Conservation (phyloP, 1,140 invertebrate species). For the Drosophila serrata region DNA sequence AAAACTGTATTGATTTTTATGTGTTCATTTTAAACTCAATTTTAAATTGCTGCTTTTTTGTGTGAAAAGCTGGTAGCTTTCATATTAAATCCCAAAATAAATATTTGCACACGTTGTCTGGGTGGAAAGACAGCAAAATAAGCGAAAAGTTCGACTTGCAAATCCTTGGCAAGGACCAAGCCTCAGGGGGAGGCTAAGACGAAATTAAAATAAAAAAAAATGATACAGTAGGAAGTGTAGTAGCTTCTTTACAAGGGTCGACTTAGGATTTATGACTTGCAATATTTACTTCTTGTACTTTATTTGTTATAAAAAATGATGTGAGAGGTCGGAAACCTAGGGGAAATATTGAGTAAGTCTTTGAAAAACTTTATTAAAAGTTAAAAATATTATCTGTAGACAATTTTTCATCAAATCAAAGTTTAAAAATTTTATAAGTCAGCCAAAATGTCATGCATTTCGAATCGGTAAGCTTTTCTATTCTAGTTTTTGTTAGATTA, state of each 20-base stretch:
- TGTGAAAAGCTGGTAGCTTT: conserved; percentile 33
- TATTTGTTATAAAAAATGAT: conserved; percentile 43
- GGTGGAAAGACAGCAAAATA: conserved; percentile 56
- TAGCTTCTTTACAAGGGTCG: conserved; percentile 8
- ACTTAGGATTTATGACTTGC: conserved; percentile 17
- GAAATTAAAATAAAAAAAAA: conserved; percentile 61
- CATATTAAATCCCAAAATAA: conserved; percentile 68
- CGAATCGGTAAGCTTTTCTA: too few species aligned
- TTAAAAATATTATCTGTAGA: too few species aligned
- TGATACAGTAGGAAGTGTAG: conserved; percentile 4
- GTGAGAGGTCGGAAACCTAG: background rate
- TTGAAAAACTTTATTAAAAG: background rate
- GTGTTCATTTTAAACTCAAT: conserved; percentile 12
- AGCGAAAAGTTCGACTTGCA: conserved; percentile 63
- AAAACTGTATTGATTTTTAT: conserved; percentile 64
- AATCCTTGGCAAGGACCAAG: conserved; percentile 37
- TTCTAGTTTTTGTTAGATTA: too few species aligned
- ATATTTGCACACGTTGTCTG: conserved; percentile 70
- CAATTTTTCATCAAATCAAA: too few species aligned
- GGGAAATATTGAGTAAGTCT: background rate
- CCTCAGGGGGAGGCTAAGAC: conserved; percentile 30
- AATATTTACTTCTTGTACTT: conserved; percentile 44
- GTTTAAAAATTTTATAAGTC: too few species aligned
- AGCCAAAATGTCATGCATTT: too few species aligned
- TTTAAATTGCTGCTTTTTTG: conserved; percentile 44